Base-by-base conservation (phyloP, 2,113 vertebrate species). In the Aptenodytes forsteri region DNA sequence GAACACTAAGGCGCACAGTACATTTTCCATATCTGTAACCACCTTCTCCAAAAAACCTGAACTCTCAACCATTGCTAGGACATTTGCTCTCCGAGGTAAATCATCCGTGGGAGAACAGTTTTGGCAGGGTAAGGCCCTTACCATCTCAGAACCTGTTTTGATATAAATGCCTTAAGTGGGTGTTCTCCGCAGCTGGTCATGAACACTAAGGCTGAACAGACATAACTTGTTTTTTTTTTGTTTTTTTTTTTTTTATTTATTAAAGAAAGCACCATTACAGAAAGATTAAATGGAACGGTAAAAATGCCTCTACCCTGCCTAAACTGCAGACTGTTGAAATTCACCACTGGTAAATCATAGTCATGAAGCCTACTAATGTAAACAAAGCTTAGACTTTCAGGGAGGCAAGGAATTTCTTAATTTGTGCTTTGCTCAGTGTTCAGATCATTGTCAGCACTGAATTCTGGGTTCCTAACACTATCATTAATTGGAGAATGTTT, bases 321-420 rank as follows among this genome's bases (percentile, higher is more conserved):
- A 54, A 89, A 89, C 73, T 79, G 52, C 73, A 92, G 94, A 17
- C 89, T 65, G 89, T 38, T 90, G 87, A 87, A 97, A 95, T 87
- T 93, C 77, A 73, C 18, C 75, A 21, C 87, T 87, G 76, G 61
- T 94, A 97, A 97, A 91, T 95, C 78, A 84, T 6, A 89, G 78
- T 34, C 77, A 64, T 8, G 10, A 92, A 94, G 56, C 78, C 87
- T 32, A 77, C 79, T 86, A 96, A 93, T 49, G 65, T 93, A 97
- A 97, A 97, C 79, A 95, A 29, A 87, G 40, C 81, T 87, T 38
- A 69, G 89, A 78, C 83, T 81, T 72, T 29, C 93, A 96, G 81
- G 93, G 82, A 71, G 83, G 91, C 86, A 77, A 82, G 78, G 96
- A 96, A 96, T 96, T 81, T 84, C 93, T 93, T 93, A 82, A 96